Evolutionary conservation across 2,113 vertebrate genomes (phyloP).

Genomic region (Dromaius novaehollandiae): DNA sequence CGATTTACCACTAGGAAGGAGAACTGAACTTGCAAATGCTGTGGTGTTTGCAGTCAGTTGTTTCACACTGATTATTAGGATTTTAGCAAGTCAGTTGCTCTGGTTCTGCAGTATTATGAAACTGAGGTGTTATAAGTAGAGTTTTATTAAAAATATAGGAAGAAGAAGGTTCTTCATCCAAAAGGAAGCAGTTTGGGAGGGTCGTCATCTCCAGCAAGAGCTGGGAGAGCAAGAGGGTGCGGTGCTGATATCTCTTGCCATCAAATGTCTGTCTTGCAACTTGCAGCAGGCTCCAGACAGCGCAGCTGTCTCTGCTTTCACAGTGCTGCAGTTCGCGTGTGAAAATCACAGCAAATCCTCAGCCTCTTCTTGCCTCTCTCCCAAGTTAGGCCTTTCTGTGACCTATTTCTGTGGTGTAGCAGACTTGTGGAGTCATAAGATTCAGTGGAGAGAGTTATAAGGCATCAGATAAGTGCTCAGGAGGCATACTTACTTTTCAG

Average conservation of each 20-base stretch:
- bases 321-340: not conserved
- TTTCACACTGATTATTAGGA: not conserved
- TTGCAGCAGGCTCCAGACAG: not conserved
- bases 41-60: not conserved
- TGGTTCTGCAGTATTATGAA: not conserved
- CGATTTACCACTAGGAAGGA: not conserved
- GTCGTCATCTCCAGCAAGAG: not conserved
- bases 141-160: not conserved
- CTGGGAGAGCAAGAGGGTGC: not conserved
- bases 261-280: not conserved
- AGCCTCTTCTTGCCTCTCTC: rapidly evolving
- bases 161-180: not conserved
- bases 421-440: not conserved
- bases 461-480: rapidly evolving
- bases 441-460: not conserved
- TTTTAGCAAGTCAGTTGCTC: not conserved
- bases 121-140: not conserved
- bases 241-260: not conserved
- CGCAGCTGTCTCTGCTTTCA: not conserved
- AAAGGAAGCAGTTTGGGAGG: not conserved
- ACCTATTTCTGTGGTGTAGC: not conserved
- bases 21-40: not conserved
- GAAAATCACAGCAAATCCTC: not conserved
- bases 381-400: not conserved
- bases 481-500: not conserved